Conservation (phyloP, 1,140 invertebrate genomes). For the Brachionus rotundiformis region DNA sequence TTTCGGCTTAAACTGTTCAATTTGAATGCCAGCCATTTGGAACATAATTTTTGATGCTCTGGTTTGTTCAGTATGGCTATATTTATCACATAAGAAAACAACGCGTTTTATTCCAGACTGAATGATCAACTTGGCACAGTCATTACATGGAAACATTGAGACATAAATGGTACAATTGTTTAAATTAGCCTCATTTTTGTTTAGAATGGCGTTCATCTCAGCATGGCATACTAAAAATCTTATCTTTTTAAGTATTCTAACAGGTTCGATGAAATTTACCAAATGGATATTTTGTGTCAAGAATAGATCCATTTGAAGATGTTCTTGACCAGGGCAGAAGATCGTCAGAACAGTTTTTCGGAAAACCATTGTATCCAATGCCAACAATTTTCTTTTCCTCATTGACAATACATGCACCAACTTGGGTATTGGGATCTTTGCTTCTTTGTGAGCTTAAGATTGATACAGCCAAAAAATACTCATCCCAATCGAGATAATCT, state of each 20-base stretch:
- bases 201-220: slow-evolving; percentile 92
- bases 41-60: slow-evolving; percentile 78
- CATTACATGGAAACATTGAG: slow-evolving; percentile 87
- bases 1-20: slow-evolving; percentile 38
- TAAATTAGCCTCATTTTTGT: slow-evolving; percentile 78
- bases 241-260: slow-evolving; percentile 19
- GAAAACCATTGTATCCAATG: slow-evolving; percentile 94
- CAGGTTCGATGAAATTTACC: slow-evolving; percentile 70
- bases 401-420: slow-evolving; percentile 89
- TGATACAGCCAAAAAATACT: slow-evolving; percentile 88
- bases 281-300: slow-evolving; percentile 81
- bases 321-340: slow-evolving; percentile 80
- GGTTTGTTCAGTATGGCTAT: slow-evolving; percentile 71
- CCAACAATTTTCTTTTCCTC: slow-evolving; percentile 84
- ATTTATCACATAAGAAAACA: slow-evolving; percentile 79
- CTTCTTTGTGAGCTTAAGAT: slow-evolving; percentile 82
- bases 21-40: slow-evolving; percentile 71
- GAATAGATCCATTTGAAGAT: slow-evolving; percentile 59
- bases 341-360: slow-evolving; percentile 81
- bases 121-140: slow-evolving; percentile 95
- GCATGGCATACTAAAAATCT: slow-evolving; percentile 82
- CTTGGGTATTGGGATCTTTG: slow-evolving; percentile 86
- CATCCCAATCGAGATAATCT: slow-evolving; percentile 75
- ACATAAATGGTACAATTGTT: slow-evolving; percentile 82
- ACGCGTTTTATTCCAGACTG: slow-evolving; percentile 83